These are phyloP conservation scores for Aphaenogaster rudis DNA, from an alignment of 1,140 invertebrate species.

Conservation along the genomic window DNA sequence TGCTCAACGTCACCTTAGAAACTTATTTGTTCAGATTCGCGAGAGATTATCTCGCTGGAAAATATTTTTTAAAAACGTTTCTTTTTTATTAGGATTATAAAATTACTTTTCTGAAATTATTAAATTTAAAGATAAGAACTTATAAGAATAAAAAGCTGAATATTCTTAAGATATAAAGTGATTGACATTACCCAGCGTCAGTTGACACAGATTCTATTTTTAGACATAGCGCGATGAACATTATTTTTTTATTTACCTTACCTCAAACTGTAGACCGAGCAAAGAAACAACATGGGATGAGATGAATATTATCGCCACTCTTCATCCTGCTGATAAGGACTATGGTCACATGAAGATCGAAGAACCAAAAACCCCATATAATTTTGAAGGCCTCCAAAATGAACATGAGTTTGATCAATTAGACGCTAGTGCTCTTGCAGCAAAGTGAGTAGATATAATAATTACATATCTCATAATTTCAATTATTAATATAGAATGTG, in stretches of 20 bases:
- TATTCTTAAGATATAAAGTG: neutral
- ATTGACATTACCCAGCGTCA: neutral
- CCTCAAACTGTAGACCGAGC: conserved; percentile 87
- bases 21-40: neutral
- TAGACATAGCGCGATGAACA: neutral
- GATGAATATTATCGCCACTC: conserved; percentile 99
- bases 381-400: conserved; percentile 91
- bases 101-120: neutral
- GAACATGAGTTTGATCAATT: conserved; percentile 92
- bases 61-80: neutral
- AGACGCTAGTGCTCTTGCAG: conserved; percentile 92
- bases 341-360: conserved; percentile 99
- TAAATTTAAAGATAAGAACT: neutral
- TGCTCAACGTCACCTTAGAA: neutral
- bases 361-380: conserved; percentile 99
- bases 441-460: conserved; percentile 88
- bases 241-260: conserved; percentile 49
- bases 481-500: neutral
- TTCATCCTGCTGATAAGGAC: conserved; percentile 99
- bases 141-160: neutral
- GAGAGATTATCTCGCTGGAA: neutral
- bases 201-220: conserved; percentile 38
- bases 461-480: neutral
- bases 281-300: conserved; percentile 99
- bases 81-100: neutral